A percentile compares a stretch with the other conserved stretches of the same genome.
These are phyloP conservation scores for Ricordea florida DNA, from an alignment of 92 coral and sea anemone genomes.

Conservation along the genomic window DNA sequence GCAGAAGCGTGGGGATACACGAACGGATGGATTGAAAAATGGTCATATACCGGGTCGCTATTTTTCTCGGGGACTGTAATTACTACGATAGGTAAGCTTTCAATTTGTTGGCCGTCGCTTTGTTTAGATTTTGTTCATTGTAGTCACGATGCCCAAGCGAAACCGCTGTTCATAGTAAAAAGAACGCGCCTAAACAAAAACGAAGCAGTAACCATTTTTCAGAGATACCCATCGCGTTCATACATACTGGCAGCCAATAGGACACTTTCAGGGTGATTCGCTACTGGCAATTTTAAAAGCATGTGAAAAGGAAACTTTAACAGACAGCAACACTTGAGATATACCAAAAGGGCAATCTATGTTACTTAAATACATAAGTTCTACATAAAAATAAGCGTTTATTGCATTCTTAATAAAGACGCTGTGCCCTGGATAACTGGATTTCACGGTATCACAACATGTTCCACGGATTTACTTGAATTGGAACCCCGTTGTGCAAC, in stretches of 20 bases:
- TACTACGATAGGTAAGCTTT: constrained; percentile 90
- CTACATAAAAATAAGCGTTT: neutral
- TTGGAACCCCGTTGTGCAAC: too few species aligned
- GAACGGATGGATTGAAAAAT: constrained; percentile 80
- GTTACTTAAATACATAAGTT: neutral
- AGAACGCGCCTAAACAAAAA: too few species aligned
- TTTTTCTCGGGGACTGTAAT: constrained; percentile 95
- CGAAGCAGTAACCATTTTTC: too few species aligned
- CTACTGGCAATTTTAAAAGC: too few species aligned
- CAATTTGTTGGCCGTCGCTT: neutral
- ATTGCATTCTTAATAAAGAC: neutral
- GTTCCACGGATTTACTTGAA: too few species aligned
- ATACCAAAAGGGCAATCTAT: neutral
- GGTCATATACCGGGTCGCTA: constrained; percentile 92
- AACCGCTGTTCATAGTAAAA: too few species aligned
- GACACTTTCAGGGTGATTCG: too few species aligned
- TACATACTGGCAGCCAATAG: too few species aligned
- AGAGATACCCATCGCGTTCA: too few species aligned
- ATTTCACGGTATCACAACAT: neutral
- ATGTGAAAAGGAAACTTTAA: too few species aligned
- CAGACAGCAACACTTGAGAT: too few species aligned
- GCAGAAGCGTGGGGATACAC: constrained; percentile 71
- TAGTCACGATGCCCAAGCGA: too few species aligned
- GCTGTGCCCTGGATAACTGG: neutral
- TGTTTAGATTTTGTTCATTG: neutral